A percentile compares a stretch with the other conserved stretches of the same genome.
phyloP scores from a whole-genome alignment of 1,140 invertebrate genomes.

The Macrocentrus cingulum region DNA sequence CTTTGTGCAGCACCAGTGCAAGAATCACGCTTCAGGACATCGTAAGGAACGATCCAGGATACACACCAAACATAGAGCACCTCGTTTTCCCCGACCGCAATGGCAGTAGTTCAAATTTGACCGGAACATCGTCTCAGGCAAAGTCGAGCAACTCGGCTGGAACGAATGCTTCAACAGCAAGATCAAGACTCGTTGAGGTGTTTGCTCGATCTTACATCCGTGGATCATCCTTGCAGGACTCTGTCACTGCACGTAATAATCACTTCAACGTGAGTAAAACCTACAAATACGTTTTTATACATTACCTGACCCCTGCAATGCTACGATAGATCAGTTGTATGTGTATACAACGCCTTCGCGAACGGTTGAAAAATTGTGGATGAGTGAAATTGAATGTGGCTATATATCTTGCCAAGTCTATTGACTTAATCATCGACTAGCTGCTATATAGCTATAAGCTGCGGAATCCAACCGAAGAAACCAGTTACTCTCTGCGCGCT shows the following conservation, averaged over 20 bases:
- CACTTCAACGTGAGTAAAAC: constrained; percentile 45
- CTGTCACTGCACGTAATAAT: constrained; percentile 43
- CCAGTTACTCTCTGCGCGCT: constrained; percentile 25
- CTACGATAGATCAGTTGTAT: no score
- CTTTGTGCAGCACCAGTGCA: constrained; percentile 30
- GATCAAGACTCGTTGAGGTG: constrained; percentile 60
- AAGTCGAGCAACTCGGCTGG: constrained; percentile 17
- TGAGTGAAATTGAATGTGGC: constrained; percentile 11
- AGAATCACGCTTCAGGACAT: constrained; percentile 52
- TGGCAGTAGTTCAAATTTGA: constrained; percentile 53
- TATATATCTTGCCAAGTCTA: no score
- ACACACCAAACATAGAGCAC: constrained; percentile 64
- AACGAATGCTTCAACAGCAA: constrained; percentile 37
- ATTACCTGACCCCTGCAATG: no score
- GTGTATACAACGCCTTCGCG: no score
- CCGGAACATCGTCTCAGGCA: constrained; percentile 19
- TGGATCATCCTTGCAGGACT: constrained; percentile 45
- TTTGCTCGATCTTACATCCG: constrained; percentile 50
- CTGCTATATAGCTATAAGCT: background rate
- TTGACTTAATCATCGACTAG: no score
- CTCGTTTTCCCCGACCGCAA: constrained; percentile 61
- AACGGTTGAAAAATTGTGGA: no score
- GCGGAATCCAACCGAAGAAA: constrained; percentile 8
- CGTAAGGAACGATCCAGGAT: constrained; percentile 57
- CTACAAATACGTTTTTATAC: no score